phyloP scores from a whole-genome alignment of 2,888 invertebrate genomes.

The Epirrhoe tristata region DNA sequence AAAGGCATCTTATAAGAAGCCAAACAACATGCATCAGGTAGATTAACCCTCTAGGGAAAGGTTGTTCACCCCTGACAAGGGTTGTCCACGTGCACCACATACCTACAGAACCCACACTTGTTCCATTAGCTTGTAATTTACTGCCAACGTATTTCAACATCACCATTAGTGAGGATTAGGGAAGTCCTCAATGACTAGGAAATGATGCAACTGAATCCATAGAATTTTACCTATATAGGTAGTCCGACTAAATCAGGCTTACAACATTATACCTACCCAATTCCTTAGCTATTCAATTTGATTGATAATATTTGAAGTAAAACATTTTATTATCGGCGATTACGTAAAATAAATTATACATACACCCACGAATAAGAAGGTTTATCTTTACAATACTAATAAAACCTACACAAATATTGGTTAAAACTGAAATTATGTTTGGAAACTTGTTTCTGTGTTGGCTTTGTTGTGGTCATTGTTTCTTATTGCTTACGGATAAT shows the following conservation, averaged over 20 bases:
- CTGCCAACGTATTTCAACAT: slow-evolving; percentile 69
- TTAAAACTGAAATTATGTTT: slow-evolving; percentile 30
- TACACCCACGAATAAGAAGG: slow-evolving; percentile 20
- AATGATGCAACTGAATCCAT: slow-evolving; percentile 65
- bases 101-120: slow-evolving; percentile 59
- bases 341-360: slow-evolving; percentile 20
- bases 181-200: slow-evolving; percentile 72
- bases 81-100: slow-evolving; percentile 56
- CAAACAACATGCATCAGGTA: slow-evolving; percentile 50
- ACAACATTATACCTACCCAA: slow-evolving; percentile 23
- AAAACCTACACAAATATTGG: slow-evolving; percentile 29
- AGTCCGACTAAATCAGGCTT: too few relatives aligned
- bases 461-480: slow-evolving; percentile 34
- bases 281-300: slow-evolving; percentile 4
- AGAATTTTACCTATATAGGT: too few relatives aligned
- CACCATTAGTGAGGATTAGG: slow-evolving; percentile 76
- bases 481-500: slow-evolving; percentile 32
- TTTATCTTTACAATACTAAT: slow-evolving; percentile 27
- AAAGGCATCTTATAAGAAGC: slow-evolving; percentile 15
- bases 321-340: slow-evolving; percentile 18
- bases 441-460: slow-evolving; percentile 28
- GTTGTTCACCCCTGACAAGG: slow-evolving; percentile 72
- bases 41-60: slow-evolving; percentile 53
- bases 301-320: slow-evolving; percentile 23
- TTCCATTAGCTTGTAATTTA: slow-evolving; percentile 71